Conservation (phyloP, 2,888 invertebrate species). For the Ophioninae sp. region DNA sequence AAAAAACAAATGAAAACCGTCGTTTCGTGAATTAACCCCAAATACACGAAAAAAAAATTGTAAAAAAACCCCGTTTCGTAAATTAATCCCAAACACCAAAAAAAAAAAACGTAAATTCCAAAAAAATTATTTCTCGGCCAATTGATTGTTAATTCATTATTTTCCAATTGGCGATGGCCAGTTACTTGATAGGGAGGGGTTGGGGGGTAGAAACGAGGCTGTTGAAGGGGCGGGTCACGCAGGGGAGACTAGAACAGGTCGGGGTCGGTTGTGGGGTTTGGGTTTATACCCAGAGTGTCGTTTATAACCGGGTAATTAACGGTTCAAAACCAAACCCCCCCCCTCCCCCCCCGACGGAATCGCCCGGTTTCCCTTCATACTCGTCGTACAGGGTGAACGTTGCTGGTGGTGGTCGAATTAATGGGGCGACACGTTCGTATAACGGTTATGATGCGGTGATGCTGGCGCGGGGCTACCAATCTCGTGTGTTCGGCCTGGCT, state of each 20-base stretch:
- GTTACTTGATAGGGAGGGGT: not conserved
- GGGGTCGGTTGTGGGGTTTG: not conserved
- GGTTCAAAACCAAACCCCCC: conserved; percentile 49
- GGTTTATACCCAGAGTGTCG: conserved; percentile 60
- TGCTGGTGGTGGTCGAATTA: conserved; percentile 64
- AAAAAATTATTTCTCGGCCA: conserved; percentile 44
- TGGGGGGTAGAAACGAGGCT: conserved; percentile 4
- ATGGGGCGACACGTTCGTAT: conserved; percentile 65
- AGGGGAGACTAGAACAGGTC: conserved; percentile 23
- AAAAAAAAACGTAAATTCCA: conserved; percentile 1
- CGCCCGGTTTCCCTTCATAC: too few species aligned
- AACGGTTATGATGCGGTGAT: conserved; percentile 64
- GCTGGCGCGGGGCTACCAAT: conserved; percentile 55
- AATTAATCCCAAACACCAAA: not conserved
- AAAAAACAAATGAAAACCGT: conserved; percentile 4
- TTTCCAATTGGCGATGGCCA: conserved; percentile 25
- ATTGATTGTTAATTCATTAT: conserved; percentile 67
- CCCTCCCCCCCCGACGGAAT: too few species aligned
- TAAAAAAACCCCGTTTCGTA: too few species aligned
- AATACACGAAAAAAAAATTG: not conserved
- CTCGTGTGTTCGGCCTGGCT: conserved; percentile 48
- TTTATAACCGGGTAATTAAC: conserved; percentile 67
- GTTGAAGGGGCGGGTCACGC: conserved; percentile 11
- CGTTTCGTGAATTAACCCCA: not conserved
- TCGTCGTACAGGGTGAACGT: conserved; percentile 24